phyloP scores from a whole-genome alignment of 2,888 invertebrate genomes.

The Polydrusus pterygomalis region DNA sequence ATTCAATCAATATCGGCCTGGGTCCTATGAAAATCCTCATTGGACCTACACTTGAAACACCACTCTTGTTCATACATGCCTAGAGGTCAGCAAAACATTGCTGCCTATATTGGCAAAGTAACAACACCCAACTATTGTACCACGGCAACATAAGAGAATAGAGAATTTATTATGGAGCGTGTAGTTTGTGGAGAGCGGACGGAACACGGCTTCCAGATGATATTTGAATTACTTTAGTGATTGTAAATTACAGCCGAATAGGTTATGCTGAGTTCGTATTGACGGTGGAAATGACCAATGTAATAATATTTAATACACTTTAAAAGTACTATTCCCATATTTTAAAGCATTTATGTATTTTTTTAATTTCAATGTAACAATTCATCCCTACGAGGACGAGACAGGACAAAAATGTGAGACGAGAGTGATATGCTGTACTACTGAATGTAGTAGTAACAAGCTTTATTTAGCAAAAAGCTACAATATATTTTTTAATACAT shows the following conservation, averaged over 20 bases:
- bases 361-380: too few species aligned
- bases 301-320: too few species aligned
- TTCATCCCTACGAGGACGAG: too few species aligned
- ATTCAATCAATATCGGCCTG: background rate
- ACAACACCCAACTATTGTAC: conserved; percentile 39
- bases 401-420: too few species aligned
- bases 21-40: conserved; percentile 14
- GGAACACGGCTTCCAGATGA: conserved; percentile 47
- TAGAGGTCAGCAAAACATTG: conserved; percentile 36
- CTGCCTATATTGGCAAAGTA: conserved; percentile 39
- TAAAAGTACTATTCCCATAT: too few species aligned
- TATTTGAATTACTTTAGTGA: conserved; percentile 26
- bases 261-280: background rate
- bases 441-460: too few species aligned
- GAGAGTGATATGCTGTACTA: too few species aligned
- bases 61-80: conserved; percentile 4
- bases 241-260: conserved; percentile 16
- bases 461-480: too few species aligned
- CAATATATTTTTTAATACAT: too few species aligned
- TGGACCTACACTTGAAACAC: conserved; percentile 11
- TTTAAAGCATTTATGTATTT: too few species aligned
- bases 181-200: conserved; percentile 27
- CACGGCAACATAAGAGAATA: conserved; percentile 44
- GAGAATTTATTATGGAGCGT: conserved; percentile 45
- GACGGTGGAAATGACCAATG: too few species aligned